Percentiles rank a stretch among this genome's conserved stretches.
Evolutionary conservation across 2,888 invertebrate genomes (phyloP).

Genomic region (Perdita meconis): DNA sequence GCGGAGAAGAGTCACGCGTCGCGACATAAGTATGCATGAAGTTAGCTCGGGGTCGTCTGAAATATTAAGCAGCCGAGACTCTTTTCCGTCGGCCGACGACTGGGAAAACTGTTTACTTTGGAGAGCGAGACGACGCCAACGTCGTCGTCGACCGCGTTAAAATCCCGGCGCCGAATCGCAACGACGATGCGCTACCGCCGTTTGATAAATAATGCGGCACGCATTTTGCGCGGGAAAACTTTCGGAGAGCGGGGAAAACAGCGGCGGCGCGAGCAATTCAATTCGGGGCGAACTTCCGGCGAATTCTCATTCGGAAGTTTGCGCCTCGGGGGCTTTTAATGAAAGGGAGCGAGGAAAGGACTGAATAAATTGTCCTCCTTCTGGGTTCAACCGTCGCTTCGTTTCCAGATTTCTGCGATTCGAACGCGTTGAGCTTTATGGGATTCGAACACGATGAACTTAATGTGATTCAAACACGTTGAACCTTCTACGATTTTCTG

Average conservation of each 20-base stretch:
- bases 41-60: slow-evolving; percentile 75
- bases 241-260: slow-evolving; percentile 54
- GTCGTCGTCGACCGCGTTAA: slow-evolving; percentile 41
- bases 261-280: slow-evolving; percentile 45
- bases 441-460: too few species aligned
- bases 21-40: slow-evolving; percentile 78
- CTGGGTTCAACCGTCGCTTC: background rate
- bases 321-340: slow-evolving; percentile 41
- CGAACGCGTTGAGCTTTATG: background rate
- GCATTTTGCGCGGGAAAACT: slow-evolving; percentile 75
- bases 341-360: slow-evolving; percentile 41
- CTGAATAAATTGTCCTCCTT: slow-evolving; percentile 1
- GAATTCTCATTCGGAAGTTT: slow-evolving; percentile 61
- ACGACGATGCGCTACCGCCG: slow-evolving; percentile 70
- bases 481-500: too few species aligned
- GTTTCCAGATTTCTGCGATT: background rate
- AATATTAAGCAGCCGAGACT: slow-evolving; percentile 78
- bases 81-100: slow-evolving; percentile 56
- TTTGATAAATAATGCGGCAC: slow-evolving; percentile 81
- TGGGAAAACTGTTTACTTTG: slow-evolving; percentile 73
- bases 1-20: slow-evolving; percentile 60
- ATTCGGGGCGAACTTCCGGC: slow-evolving; percentile 44
- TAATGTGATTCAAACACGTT: too few species aligned
- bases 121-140: slow-evolving; percentile 46
- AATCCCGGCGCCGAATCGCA: too few species aligned